Evolutionary conservation across 2,888 invertebrate species (phyloP), one percentile per base, ranked within the genome.

Genomic region (Athalia cordata): DNA sequence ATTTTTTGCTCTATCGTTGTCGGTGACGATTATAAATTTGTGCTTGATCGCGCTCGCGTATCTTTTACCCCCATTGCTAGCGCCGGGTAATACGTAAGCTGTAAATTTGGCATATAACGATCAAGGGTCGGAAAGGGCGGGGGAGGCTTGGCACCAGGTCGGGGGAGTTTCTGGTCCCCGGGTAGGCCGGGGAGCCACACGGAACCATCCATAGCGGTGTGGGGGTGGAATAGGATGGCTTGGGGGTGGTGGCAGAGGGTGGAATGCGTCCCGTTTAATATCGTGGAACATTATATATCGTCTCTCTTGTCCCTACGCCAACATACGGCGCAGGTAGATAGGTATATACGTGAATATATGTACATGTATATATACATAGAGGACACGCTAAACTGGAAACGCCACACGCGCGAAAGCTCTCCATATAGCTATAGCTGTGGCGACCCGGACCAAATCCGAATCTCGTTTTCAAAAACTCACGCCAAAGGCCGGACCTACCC

Each of bases 181-280:
- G 74, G 64, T 57, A 79, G 83, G 82, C 80, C 80, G 82, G 29
- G 29, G 85, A 81, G 83, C 83, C 83, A 85, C 85, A 84, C 84
- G 85, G 87, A 87, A 87, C 88, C 89, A 89, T 89, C 88, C 88
- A 88, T 87, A 86, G 86, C 85, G 85, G 86, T 83, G 86, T 85
- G 86, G 86, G 88, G 88, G 87, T 87, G 87, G 87, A 86, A 87
- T 86, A 85, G 61, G 75, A 72, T 59, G 72, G 72, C 72, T 72
- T 43, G 59, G 9, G 72, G 72, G 59, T 72, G 75, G 75, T 75
- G 75, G 75, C 62, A 75, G 50, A 64, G 64, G 85, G 86, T 89
- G 89, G 89, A 89, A 90, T 90, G 89, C 88, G 88, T 86, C 87
- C 89, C 89, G 89, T 90, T 90, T 89, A 89, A 90, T 90, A 89